Evolutionary conservation across 2,888 invertebrate species (phyloP).

Genomic region (Archips xylosteana): DNA sequence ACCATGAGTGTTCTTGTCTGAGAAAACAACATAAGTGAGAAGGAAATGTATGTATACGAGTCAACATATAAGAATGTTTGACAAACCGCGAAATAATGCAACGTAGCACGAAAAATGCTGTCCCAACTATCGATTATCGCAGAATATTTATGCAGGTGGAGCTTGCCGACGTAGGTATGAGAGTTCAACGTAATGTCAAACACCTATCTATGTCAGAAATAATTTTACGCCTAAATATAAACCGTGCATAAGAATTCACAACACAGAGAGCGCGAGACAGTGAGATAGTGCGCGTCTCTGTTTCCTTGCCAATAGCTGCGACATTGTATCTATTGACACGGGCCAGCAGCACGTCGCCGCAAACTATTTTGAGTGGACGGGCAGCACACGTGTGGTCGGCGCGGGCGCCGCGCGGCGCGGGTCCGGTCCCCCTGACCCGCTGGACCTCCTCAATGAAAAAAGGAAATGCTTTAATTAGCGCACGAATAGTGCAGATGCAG

Average conservation of each 20-base stretch:
- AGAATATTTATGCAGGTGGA: conserved; percentile 82
- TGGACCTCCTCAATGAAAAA: conserved; percentile 62
- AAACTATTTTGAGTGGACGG: conserved; percentile 74
- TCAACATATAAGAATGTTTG: neutral
- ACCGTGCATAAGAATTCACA: conserved; percentile 85
- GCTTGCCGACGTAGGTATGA: conserved; percentile 78
- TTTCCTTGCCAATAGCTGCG: conserved; percentile 83
- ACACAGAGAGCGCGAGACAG: conserved; percentile 84
- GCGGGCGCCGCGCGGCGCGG: conserved; percentile 45
- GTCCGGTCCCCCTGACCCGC: conserved; percentile 31
- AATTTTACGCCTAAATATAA: conserved; percentile 83
- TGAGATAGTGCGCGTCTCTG: conserved; percentile 84
- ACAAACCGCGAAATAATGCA: neutral
- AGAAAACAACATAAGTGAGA: neutral
- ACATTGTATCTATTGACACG: conserved; percentile 83
- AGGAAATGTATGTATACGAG: neutral
- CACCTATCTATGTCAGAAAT: conserved; percentile 85
- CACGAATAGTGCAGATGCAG: conserved; percentile 65
- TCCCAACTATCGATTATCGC: conserved; percentile 46
- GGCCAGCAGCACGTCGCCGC: conserved; percentile 70
- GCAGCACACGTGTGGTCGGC: conserved; percentile 61
- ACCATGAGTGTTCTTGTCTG: too few species aligned
- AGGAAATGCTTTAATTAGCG: conserved; percentile 56
- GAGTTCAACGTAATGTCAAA: conserved; percentile 86
- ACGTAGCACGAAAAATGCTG: conserved; percentile 5